Evolutionary conservation across 1,140 invertebrate species (phyloP), one percentile per base, ranked within the genome.

Genomic region (Elymnias hypermnestra): DNA sequence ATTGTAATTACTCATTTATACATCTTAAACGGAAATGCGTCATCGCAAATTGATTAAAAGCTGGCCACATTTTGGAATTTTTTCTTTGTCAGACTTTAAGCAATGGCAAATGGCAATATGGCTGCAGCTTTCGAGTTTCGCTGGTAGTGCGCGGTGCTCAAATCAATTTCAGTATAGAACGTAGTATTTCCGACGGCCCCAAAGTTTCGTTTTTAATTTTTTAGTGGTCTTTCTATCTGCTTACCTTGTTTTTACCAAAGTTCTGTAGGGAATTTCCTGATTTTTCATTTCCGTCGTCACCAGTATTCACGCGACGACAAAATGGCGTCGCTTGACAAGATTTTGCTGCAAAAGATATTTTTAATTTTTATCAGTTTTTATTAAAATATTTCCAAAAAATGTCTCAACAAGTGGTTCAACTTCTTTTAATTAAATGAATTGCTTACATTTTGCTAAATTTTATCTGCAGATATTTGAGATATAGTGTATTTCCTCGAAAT

Each of bases 261-360:
- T 70, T 73, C 38, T 72, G 56, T 68, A 59, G 60, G 59, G 63
- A 78, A 78, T 72, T 71, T 75, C 64, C 46, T 66, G 57, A 54
- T 73, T 70, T 79, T 79, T 81, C 59, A 64, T 71, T 73, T 79
- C 67, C 72, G 67, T 85, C 83, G 84, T 87, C 84, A 87, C 72
- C 83, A 85, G 75, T 75, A 83, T 78, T 85, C 75, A 74, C 58
- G 74, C 79, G 77, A 81, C 76, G 73, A 87, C 84, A 87, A 87
- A 87, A 87, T 87, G 84, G 84, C 84, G 84, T 86, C 84, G 72
- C 79, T 83, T 81, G 71, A 81, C 84, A 78, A 81, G 74, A 76
- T 83, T 82, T 83, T 82, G 67, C 67, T 72, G 70, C 78, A 79
- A 83, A 78, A 65, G 74, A 72, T 69, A 79, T 78, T 82, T 79